phyloP scores from a whole-genome alignment of 2,113 vertebrate species.

The Circaetus gallicus region DNA sequence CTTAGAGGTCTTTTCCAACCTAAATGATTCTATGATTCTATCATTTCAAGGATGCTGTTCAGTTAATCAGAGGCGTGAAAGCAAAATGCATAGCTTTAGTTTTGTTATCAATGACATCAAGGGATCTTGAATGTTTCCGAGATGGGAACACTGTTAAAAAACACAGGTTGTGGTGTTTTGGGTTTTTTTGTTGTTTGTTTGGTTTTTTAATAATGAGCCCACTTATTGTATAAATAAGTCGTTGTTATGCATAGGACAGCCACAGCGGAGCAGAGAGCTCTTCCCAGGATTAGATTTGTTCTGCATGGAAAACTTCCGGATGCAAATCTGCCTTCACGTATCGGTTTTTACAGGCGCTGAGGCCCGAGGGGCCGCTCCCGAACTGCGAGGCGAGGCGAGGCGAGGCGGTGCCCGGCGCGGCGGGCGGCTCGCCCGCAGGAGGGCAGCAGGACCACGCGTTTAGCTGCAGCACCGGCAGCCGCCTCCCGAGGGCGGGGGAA shows the following conservation, averaged over 20 bases:
- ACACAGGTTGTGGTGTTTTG: too few species aligned
- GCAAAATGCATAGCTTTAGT: not conserved
- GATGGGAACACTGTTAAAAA: not conserved
- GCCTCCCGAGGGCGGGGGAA: fast-evolving
- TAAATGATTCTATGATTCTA: not conserved
- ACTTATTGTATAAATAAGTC: fast-evolving
- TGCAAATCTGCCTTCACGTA: fast-evolving
- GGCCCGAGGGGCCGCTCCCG: too few species aligned
- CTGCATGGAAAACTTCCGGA: fast-evolving
- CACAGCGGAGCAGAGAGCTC: not conserved
- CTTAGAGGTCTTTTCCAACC: not conserved
- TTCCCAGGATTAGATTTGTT: fast-evolving
- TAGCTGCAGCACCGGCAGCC: not conserved
- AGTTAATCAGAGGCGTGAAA: not conserved
- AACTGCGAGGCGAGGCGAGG: too few species aligned
- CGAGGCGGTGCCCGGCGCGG: not conserved
- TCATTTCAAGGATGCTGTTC: not conserved
- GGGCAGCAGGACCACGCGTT: conserved; percentile 38
- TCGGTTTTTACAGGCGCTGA: fast-evolving
- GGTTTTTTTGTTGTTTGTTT: not conserved
- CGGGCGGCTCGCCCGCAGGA: not conserved
- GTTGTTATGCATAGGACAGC: fast-evolving
- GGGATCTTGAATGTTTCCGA: not conserved
- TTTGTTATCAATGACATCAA: not conserved
- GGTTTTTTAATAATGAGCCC: not conserved